Conservation (phyloP, 2,888 invertebrate genomes). For the Acanthoscelides obtectus region DNA sequence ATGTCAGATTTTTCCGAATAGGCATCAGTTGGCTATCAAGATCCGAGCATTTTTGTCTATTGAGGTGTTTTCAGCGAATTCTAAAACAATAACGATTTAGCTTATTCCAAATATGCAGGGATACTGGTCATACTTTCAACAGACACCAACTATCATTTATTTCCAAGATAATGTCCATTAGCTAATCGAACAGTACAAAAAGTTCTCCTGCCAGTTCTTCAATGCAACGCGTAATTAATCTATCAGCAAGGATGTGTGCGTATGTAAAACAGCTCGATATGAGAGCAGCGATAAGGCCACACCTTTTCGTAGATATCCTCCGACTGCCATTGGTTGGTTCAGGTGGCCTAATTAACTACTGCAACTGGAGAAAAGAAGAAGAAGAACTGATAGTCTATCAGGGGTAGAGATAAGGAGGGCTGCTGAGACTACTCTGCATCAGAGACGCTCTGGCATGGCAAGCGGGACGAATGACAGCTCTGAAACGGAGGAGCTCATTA, state of each 20-base stretch:
- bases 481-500: neutral
- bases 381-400: neutral
- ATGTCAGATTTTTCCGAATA: no score
- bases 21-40: no score
- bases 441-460: neutral
- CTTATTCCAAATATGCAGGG: neutral
- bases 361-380: neutral
- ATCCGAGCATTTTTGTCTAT: no score
- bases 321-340: neutral
- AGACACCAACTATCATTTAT: neutral
- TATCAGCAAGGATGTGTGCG: neutral
- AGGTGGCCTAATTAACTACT: neutral
- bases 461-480: neutral
- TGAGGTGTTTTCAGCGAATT: neutral
- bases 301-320: neutral
- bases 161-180: neutral
- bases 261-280: neutral
- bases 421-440: neutral
- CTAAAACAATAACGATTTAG: conserved; percentile 5
- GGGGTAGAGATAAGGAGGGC: neutral
- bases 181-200: neutral
- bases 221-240: neutral
- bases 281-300: neutral
- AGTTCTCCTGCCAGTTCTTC: neutral
- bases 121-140: neutral